A percentile compares a stretch with the other conserved stretches of the same genome.
phyloP scores from a whole-genome alignment of 2,888 invertebrate species.

The Cryptocephalus primarius region DNA sequence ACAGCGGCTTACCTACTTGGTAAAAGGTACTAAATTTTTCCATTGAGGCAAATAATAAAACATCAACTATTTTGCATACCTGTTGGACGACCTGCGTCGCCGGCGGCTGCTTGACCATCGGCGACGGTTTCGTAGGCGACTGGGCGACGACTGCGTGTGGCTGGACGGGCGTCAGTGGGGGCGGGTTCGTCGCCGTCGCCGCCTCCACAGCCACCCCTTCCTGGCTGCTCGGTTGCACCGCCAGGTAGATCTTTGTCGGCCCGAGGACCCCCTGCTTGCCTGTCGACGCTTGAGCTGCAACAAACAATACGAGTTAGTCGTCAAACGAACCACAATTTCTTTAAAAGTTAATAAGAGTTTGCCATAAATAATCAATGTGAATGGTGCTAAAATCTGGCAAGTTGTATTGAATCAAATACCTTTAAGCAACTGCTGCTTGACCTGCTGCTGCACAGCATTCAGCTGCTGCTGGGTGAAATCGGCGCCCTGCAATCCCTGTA shows the following conservation, averaged over 20 bases:
- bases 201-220: slow-evolving; percentile 5
- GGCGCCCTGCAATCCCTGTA: slow-evolving; percentile 75
- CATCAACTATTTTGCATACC: slow-evolving; percentile 24
- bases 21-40: no score
- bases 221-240: slow-evolving; percentile 61
- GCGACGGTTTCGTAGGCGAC: slow-evolving; percentile 8
- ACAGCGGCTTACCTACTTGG: no score
- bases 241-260: slow-evolving; percentile 76
- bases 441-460: slow-evolving; percentile 76
- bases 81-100: slow-evolving; percentile 22
- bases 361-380: no score
- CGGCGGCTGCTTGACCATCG: slow-evolving; percentile 13
- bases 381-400: no score
- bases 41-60: no score
- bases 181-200: slow-evolving; percentile 32
- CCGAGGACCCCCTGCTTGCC: slow-evolving; percentile 78
- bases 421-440: slow-evolving; percentile 78
- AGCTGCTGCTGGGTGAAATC: slow-evolving; percentile 74
- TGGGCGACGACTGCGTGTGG: slow-evolving; percentile 31
- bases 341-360: no score
- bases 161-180: slow-evolving; percentile 43
- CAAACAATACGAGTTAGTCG: slow-evolving; percentile 6
- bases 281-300: slow-evolving; percentile 71
- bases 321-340: no score
- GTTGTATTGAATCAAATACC: slow-evolving; percentile 41